Percentiles rank a stretch among this genome's conserved stretches.
Evolutionary conservation across 2,797 vertebrate species (phyloP).

Genomic region (Falco concolor): DNA sequence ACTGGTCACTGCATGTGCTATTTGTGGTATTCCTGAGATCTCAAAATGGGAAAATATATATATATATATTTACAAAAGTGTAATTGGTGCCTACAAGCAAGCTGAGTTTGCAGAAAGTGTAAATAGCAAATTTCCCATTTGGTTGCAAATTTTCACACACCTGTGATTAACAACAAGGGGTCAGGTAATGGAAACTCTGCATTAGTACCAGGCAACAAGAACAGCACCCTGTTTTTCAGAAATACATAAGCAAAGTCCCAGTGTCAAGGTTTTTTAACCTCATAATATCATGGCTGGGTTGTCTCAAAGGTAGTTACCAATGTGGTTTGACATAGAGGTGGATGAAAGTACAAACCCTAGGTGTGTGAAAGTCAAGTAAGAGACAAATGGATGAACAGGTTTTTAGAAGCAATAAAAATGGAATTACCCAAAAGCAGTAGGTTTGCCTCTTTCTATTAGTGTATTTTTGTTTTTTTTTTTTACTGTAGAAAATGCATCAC

Average conservation of each 20-base stretch:
- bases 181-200: background rate
- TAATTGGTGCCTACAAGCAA: background rate
- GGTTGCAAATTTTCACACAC: background rate
- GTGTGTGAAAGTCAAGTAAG: constrained; percentile 17
- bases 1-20: background rate
- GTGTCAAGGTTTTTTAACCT: background rate
- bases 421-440: background rate
- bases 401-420: constrained; percentile 42
- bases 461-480: too few species aligned
- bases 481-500: background rate
- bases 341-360: background rate
- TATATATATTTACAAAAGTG: background rate
- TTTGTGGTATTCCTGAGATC: background rate
- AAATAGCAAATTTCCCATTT: background rate
- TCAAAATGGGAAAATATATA: background rate
- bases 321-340: background rate
- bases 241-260: background rate
- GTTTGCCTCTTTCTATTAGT: background rate
- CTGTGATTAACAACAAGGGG: background rate
- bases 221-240: background rate
- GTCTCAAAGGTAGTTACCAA: background rate
- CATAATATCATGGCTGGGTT: background rate
- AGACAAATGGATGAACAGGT: constrained; percentile 9
- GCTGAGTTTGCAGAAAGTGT: background rate
- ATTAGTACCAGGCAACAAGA: background rate